phyloP scores from a whole-genome alignment of 1,140 invertebrate genomes.

The Formica exsecta region DNA sequence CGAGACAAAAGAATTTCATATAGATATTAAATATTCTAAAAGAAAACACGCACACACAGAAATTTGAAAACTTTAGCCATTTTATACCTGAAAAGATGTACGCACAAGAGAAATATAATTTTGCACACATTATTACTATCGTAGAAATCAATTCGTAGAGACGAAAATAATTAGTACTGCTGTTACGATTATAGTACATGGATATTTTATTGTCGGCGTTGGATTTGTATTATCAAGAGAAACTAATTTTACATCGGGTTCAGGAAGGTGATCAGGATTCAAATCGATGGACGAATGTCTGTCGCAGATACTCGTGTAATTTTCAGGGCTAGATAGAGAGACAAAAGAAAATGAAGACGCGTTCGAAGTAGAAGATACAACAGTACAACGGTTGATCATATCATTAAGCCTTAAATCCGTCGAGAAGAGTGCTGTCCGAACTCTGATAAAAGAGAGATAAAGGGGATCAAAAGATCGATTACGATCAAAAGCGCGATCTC shows the following conservation, averaged over 20 bases:
- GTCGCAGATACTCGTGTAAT: background rate
- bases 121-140: slow-evolving; percentile 1
- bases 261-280: slow-evolving; percentile 19
- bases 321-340: slow-evolving; percentile 25
- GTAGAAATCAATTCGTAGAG: slow-evolving; percentile 23
- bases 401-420: slow-evolving; percentile 78
- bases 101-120: slow-evolving; percentile 39
- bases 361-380: slow-evolving; percentile 43
- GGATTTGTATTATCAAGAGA: slow-evolving; percentile 31
- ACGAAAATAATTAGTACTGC: slow-evolving; percentile 22
- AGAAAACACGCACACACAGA: background rate
- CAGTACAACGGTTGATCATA: slow-evolving; percentile 78
- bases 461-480: slow-evolving; percentile 66
- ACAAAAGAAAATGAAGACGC: slow-evolving; percentile 35
- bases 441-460: slow-evolving; percentile 45
- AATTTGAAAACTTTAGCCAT: slow-evolving; percentile 14
- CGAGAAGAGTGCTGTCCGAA: slow-evolving; percentile 71
- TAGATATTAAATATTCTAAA: slow-evolving; percentile 39
- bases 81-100: slow-evolving; percentile 27
- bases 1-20: background rate
- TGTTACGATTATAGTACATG: slow-evolving; percentile 6
- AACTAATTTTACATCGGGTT: slow-evolving; percentile 32
- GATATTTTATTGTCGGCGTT: slow-evolving; percentile 34
- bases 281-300: slow-evolving; percentile 17
- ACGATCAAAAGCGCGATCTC: slow-evolving; percentile 56